Conservation (phyloP, 2,113 vertebrate species). For the Apaloderma vittatum region DNA sequence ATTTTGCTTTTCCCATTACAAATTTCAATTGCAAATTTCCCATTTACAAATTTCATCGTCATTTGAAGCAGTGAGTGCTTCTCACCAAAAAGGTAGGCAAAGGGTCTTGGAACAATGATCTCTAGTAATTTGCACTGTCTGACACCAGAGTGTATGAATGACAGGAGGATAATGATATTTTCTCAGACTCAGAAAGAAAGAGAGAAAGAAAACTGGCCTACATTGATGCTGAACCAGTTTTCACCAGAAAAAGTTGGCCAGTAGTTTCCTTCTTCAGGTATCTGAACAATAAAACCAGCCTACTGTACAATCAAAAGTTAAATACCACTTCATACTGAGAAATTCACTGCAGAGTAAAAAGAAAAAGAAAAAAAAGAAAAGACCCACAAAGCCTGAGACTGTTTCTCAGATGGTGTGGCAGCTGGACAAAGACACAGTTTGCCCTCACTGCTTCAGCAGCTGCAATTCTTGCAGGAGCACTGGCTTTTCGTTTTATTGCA, state of each 20-base stretch:
- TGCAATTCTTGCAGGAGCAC: background rate
- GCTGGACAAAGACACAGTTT: background rate
- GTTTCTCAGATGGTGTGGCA: background rate
- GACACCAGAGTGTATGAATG: background rate
- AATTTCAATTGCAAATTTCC: no score
- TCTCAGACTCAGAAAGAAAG: background rate
- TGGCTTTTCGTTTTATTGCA: background rate
- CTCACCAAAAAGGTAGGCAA: background rate
- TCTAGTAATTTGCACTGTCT: background rate
- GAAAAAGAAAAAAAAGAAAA: background rate
- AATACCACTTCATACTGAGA: background rate
- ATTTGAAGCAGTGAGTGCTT: background rate
- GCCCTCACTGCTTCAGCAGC: background rate
- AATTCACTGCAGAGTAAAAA: background rate
- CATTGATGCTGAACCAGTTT: background rate
- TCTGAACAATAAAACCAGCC: background rate
- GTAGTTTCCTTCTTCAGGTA: background rate
- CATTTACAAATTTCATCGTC: background rate
- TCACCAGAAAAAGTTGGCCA: background rate
- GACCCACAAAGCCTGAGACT: background rate
- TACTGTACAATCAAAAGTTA: background rate
- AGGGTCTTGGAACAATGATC: background rate
- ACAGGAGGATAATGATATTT: background rate
- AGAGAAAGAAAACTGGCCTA: background rate
- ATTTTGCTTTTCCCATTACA: background rate